These are phyloP conservation scores for Tupiocoris notatus DNA, from an alignment of 2,888 invertebrate genomes.

Conservation along the genomic window DNA sequence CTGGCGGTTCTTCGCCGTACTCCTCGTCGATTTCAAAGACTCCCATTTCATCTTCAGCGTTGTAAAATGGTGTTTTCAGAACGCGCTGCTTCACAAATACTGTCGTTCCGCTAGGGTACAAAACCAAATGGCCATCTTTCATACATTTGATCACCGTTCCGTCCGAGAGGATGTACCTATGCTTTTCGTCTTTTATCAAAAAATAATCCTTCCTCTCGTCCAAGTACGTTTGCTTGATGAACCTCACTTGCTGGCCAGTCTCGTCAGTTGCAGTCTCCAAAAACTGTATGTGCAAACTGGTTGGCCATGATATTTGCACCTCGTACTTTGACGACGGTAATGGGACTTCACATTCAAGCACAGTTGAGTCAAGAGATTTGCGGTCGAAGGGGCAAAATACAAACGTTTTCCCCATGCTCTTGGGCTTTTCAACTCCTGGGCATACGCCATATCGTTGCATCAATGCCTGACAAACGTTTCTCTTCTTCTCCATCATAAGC, in stretches of 20 bases:
- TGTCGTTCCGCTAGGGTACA: slow-evolving; percentile 25
- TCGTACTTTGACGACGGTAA: slow-evolving; percentile 15
- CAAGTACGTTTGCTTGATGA: slow-evolving; percentile 35
- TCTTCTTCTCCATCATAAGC: not conserved
- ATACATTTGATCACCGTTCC: slow-evolving; percentile 33
- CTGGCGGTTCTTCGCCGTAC: not conserved
- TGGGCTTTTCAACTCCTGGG: not conserved
- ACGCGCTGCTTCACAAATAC: not conserved
- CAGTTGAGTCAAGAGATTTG: slow-evolving; percentile 24
- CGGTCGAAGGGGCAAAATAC: slow-evolving; percentile 27
- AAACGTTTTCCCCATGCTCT: not conserved
- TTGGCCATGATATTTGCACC: slow-evolving; percentile 30
- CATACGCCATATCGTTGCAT: not conserved
- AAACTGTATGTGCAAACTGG: slow-evolving; percentile 28
- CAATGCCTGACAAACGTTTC: not conserved
- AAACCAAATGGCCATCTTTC: slow-evolving; percentile 15
- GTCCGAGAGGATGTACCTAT: slow-evolving; percentile 7
- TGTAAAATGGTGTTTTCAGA: not conserved
- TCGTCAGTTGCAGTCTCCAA: not conserved
- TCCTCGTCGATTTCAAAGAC: slow-evolving; percentile 12
- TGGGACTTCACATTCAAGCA: not conserved
- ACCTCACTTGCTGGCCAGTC: not conserved
- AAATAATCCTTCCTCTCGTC: slow-evolving; percentile 11
- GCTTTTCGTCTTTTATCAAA: slow-evolving; percentile 22
- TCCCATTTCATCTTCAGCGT: not conserved